A percentile compares a stretch with the other conserved stretches of the same genome.
Conservation (phyloP, 2,888 invertebrate genomes). For the Steinernema scapterisci region DNA sequence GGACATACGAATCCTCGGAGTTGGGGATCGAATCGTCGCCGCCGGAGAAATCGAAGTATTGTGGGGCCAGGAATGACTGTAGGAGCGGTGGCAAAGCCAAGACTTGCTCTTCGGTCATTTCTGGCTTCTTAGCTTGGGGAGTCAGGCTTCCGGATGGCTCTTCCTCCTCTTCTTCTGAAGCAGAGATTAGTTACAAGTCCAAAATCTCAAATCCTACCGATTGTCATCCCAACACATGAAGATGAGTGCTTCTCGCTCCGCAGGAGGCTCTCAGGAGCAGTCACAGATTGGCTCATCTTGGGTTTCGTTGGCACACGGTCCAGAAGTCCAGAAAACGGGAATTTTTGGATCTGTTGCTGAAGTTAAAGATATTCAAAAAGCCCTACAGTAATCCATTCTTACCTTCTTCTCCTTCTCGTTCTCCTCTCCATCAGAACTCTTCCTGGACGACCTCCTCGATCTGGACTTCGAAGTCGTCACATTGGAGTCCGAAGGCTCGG, state of each 20-base stretch:
- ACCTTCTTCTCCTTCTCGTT: conserved; percentile 6
- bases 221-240: conserved; percentile 4
- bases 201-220: neutral
- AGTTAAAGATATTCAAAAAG: neutral
- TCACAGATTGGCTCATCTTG: neutral
- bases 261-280: neutral
- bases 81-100: conserved; percentile 11
- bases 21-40: conserved; percentile 13
- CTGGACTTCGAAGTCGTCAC: neutral
- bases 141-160: neutral
- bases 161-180: conserved; percentile 13
- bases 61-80: conserved; percentile 11
- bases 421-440: conserved; percentile 22
- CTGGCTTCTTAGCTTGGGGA: neutral
- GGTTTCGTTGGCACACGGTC: neutral
- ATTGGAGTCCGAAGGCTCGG: neutral
- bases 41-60: conserved; percentile 5
- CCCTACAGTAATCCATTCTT: neutral
- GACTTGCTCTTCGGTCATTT: conserved; percentile 13
- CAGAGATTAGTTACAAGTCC: neutral
- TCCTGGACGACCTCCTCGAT: neutral
- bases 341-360: conserved; percentile 21
- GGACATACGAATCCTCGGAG: conserved; percentile 16
- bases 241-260: neutral
- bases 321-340: conserved; percentile 3